Evolutionary conservation across 1,140 invertebrate species (phyloP).

Genomic region (Trialeurodes vaporariorum): DNA sequence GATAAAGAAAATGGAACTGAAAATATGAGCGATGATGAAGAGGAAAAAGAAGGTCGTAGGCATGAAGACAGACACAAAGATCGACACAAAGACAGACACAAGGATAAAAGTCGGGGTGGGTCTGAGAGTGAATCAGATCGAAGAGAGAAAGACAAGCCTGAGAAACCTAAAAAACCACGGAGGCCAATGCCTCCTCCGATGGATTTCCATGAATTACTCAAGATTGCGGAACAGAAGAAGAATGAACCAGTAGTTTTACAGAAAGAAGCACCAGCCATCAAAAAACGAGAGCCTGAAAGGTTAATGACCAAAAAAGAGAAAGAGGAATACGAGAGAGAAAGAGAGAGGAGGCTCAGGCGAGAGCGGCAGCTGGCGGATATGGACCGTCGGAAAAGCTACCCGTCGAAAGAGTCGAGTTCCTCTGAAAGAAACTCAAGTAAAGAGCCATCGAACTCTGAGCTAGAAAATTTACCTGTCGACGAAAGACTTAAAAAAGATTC

Average conservation of each 20-base stretch:
- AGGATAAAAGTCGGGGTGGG: too few species aligned
- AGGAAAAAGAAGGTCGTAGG: slow-evolving; percentile 11
- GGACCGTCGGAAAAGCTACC: slow-evolving; percentile 12
- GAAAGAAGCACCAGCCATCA: slow-evolving; percentile 37
- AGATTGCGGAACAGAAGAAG: slow-evolving; percentile 72
- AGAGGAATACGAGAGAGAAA: slow-evolving; percentile 50
- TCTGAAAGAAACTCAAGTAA: slow-evolving; percentile 3
- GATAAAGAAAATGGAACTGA: slow-evolving; percentile 22
- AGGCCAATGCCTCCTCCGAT: slow-evolving; percentile 51
- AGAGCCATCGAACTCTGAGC: not conserved
- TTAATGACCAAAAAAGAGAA: slow-evolving; percentile 70
- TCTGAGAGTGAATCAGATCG: slow-evolving; percentile 3
- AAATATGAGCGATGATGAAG: slow-evolving; percentile 9
- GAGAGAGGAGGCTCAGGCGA: slow-evolving; percentile 32
- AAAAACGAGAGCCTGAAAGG: slow-evolving; percentile 45
- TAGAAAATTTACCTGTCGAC: slow-evolving; percentile 6
- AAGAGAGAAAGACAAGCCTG: slow-evolving; percentile 22
- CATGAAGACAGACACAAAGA: not conserved
- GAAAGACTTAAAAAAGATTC: slow-evolving; percentile 22
- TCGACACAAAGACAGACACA: slow-evolving; percentile 7
- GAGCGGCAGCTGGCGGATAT: slow-evolving; percentile 6
- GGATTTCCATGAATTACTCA: slow-evolving; percentile 58
- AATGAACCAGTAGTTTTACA: slow-evolving; percentile 56
- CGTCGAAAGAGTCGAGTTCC: slow-evolving; percentile 9
- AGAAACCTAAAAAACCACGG: slow-evolving; percentile 41